Evolutionary conservation across 2,113 vertebrate species (phyloP).

Genomic region (Euleptes europaea): DNA sequence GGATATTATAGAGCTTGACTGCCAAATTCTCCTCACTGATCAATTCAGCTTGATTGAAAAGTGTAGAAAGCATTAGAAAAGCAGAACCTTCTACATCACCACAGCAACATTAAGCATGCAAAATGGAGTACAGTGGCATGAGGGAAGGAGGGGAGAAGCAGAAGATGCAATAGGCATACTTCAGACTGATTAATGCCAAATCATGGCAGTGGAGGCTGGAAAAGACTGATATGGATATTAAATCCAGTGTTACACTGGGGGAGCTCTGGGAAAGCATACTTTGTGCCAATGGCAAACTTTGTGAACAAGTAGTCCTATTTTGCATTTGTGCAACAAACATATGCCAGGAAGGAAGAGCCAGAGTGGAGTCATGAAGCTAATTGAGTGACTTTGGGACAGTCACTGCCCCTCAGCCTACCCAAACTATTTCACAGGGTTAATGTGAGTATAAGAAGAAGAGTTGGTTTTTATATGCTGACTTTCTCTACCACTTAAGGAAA

Average conservation of each 20-base stretch:
- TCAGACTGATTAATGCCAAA: not conserved
- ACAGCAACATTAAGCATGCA: not conserved
- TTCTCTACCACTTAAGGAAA: no score
- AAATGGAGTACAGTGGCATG: not conserved
- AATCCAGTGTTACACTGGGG: not conserved
- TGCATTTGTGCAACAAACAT: not conserved
- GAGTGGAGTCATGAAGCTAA: no score
- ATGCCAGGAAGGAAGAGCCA: not conserved
- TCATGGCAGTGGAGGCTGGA: not conserved
- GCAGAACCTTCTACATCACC: not conserved
- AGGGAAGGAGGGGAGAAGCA: not conserved
- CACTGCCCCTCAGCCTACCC: no score
- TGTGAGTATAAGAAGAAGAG: no score
- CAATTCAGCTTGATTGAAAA: not conserved
- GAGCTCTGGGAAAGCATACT: not conserved
- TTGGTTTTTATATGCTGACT: no score
- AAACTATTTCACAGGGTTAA: no score
- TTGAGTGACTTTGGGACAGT: no score
- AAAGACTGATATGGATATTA: not conserved
- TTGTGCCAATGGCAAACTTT: not conserved
- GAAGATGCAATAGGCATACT: not conserved
- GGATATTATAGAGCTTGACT: not conserved
- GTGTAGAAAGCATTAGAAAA: not conserved
- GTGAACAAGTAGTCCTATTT: not conserved
- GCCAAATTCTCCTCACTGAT: not conserved